A percentile compares a stretch with the other conserved stretches of the same genome.
These are phyloP conservation scores for Mustela lutreola DNA, from an alignment of 2,113 vertebrate species.

Conservation along the genomic window DNA sequence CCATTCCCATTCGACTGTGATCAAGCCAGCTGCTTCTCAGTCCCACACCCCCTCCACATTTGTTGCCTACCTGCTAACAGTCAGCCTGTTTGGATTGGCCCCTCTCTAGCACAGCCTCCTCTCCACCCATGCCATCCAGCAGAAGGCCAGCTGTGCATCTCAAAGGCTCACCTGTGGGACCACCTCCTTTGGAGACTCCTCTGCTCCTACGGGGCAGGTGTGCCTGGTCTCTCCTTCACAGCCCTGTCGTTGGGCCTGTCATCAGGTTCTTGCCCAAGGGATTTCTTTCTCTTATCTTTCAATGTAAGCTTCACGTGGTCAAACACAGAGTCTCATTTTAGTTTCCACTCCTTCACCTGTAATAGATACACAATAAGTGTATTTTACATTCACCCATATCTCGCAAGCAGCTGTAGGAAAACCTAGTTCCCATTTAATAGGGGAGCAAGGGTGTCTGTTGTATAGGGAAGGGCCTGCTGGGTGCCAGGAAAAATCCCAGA, in stretches of 20 bases:
- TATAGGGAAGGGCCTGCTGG: neutral
- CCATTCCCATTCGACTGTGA: neutral
- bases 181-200: neutral
- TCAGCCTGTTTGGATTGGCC: neutral
- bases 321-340: neutral
- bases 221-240: neutral
- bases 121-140: neutral
- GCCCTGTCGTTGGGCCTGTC: rapidly evolving
- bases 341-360: neutral
- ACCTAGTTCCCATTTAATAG: neutral
- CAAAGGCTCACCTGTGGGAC: neutral
- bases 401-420: neutral
- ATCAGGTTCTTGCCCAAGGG: neutral
- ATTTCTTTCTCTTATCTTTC: neutral
- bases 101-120: neutral
- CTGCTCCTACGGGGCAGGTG: rapidly evolving
- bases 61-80: neutral
- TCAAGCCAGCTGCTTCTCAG: neutral
- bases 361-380: neutral
- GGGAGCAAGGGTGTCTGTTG: neutral
- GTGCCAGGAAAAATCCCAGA: neutral
- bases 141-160: neutral
- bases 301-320: neutral
- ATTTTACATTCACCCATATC: neutral
- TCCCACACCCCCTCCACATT: rapidly evolving